phyloP scores from a whole-genome alignment of 2,888 invertebrate species.

The Scaptomyza polygonia region DNA sequence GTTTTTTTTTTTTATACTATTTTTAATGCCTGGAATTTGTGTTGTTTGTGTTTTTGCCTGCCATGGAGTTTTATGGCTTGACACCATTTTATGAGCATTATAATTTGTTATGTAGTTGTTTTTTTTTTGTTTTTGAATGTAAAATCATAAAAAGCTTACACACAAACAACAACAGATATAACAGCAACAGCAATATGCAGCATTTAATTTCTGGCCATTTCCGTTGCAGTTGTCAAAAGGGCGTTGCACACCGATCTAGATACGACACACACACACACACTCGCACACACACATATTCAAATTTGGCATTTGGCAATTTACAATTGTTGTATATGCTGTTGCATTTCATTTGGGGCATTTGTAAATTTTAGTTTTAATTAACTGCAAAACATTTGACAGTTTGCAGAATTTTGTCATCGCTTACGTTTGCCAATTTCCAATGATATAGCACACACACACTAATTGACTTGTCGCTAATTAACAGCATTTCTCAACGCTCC shows the following conservation, averaged over 20 bases:
- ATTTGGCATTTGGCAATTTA: background rate
- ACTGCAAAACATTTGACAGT: background rate
- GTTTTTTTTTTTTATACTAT: too few species aligned
- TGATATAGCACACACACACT: background rate
- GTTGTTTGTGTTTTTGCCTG: constrained; percentile 3
- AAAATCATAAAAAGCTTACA: constrained; percentile 34
- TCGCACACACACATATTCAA: background rate
- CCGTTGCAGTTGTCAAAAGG: constrained; percentile 17
- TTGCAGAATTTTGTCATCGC: constrained; percentile 3
- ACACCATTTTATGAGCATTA: constrained; percentile 40
- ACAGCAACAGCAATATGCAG: constrained; percentile 11
- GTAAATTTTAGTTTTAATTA: constrained; percentile 2
- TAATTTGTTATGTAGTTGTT: background rate
- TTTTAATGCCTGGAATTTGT: constrained; percentile 31
- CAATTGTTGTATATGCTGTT: background rate
- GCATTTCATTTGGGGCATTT: background rate
- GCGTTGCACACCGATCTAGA: background rate
- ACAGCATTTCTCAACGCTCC: constrained; percentile 1
- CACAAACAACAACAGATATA: constrained; percentile 4
- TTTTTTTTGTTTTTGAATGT: constrained; percentile 3
- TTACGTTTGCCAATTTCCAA: constrained; percentile 3
- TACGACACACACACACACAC: background rate
- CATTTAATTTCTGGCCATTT: constrained; percentile 33
- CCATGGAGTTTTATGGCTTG: constrained; percentile 31
- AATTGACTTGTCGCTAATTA: constrained; percentile 20